Conservation (phyloP, 1,140 invertebrate species). For the Megalopta genalis region DNA sequence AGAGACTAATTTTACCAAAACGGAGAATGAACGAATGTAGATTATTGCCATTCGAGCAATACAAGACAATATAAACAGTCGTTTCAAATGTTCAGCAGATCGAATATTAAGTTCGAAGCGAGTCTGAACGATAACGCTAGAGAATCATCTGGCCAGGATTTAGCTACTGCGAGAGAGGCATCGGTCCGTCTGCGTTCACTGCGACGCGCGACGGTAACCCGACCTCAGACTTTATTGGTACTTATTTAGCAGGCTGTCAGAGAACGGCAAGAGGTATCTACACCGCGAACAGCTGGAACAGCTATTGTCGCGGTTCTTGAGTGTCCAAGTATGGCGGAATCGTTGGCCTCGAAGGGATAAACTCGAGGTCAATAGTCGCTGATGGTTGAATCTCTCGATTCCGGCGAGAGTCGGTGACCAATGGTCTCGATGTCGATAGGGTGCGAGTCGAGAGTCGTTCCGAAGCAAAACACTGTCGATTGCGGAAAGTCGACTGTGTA, state of each 20-base stretch:
- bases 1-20: too few species aligned
- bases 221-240: conserved; percentile 73
- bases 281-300: too few species aligned
- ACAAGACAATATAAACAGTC: too few species aligned
- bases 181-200: conserved; percentile 23
- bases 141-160: background rate
- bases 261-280: conserved; percentile 9
- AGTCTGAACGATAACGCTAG: background rate
- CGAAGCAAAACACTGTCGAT: conserved; percentile 76
- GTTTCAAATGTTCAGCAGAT: too few species aligned
- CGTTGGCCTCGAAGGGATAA: conserved; percentile 28
- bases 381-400: conserved; percentile 52
- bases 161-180: background rate
- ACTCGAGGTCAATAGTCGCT: conserved; percentile 53
- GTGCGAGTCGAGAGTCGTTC: conserved; percentile 54
- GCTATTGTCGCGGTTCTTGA: background rate
- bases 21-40: too few species aligned
- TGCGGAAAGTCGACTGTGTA: conserved; percentile 76
- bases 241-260: conserved; percentile 68
- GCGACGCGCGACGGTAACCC: conserved; percentile 54
- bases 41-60: too few species aligned
- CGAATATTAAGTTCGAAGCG: too few species aligned
- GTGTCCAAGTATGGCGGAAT: background rate
- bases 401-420: conserved; percentile 46
- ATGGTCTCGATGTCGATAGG: conserved; percentile 54